Conservation (phyloP, 2,113 vertebrate species). For the Atractosteus spatula region DNA sequence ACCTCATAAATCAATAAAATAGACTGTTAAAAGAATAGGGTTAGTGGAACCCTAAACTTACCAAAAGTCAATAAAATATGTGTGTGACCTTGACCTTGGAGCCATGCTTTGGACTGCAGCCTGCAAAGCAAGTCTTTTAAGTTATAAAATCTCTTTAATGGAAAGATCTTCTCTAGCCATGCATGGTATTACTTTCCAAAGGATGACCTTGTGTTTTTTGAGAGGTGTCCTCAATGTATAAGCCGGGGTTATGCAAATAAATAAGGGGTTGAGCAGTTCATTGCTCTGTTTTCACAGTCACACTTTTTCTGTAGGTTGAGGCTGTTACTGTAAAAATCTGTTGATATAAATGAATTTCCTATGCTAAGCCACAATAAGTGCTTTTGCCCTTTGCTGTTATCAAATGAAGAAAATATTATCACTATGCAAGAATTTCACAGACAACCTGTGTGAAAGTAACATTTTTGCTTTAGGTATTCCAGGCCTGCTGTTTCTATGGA, state of each 20-base stretch:
- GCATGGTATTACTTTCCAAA: slow-evolving; percentile 59
- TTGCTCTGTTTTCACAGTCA: background rate
- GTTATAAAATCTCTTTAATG: slow-evolving; percentile 54
- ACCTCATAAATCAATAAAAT: too few species aligned
- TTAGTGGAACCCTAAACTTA: slow-evolving; percentile 31
- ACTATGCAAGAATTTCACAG: slow-evolving; percentile 5
- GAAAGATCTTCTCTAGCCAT: slow-evolving; percentile 48
- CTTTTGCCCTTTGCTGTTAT: slow-evolving; percentile 37
- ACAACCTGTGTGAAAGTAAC: background rate
- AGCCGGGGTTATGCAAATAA: slow-evolving; percentile 43
- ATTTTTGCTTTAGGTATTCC: background rate
- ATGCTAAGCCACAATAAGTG: slow-evolving; percentile 46
- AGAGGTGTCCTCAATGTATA: slow-evolving; percentile 36
- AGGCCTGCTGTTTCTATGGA: background rate
- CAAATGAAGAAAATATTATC: slow-evolving; percentile 41
- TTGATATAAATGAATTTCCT: slow-evolving; percentile 21
- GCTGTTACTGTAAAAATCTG: slow-evolving; percentile 1
- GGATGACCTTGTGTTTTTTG: slow-evolving; percentile 57
- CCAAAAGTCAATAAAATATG: slow-evolving; percentile 34
- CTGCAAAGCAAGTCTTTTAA: slow-evolving; percentile 49
- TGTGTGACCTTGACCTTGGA: slow-evolving; percentile 35
- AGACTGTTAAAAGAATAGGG: slow-evolving; percentile 24
- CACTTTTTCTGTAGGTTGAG: background rate
- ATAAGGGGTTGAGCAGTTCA: background rate
- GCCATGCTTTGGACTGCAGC: slow-evolving; percentile 31